Conservation (phyloP, 2,113 vertebrate genomes). For the Myotis davidii region DNA sequence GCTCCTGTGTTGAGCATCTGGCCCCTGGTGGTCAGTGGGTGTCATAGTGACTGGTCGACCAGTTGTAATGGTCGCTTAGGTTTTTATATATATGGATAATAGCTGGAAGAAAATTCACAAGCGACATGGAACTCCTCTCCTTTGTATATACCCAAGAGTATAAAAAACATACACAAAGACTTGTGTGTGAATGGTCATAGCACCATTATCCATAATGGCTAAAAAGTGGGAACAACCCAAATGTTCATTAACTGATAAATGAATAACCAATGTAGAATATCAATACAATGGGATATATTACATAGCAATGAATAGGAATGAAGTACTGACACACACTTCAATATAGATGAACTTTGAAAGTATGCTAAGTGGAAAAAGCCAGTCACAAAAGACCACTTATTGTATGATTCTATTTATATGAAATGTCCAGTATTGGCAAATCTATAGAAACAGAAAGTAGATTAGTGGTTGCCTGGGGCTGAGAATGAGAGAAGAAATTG, state of each 20-base stretch:
- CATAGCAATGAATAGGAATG: neutral
- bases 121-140: neutral
- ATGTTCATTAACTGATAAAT: constrained; percentile 21
- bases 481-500: constrained; percentile 3
- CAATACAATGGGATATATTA: neutral
- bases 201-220: neutral
- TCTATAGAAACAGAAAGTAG: constrained; percentile 16
- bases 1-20: too few species aligned
- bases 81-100: neutral
- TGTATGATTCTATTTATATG: constrained; percentile 19
- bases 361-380: neutral
- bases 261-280: neutral
- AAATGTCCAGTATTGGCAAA: constrained; percentile 44
- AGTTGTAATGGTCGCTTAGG: too few species aligned
- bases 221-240: neutral
- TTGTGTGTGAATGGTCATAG: neutral
- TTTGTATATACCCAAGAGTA: constrained; percentile 2
- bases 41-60: too few species aligned
- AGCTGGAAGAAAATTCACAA: constrained; percentile 13
- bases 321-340: neutral
- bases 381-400: constrained; percentile 25
- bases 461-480: neutral
- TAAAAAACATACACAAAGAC: neutral
- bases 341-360: constrained; percentile 13
- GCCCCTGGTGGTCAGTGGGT: too few species aligned